phyloP scores from a whole-genome alignment of 2,888 invertebrate species.

The Hypomecis atomaria region DNA sequence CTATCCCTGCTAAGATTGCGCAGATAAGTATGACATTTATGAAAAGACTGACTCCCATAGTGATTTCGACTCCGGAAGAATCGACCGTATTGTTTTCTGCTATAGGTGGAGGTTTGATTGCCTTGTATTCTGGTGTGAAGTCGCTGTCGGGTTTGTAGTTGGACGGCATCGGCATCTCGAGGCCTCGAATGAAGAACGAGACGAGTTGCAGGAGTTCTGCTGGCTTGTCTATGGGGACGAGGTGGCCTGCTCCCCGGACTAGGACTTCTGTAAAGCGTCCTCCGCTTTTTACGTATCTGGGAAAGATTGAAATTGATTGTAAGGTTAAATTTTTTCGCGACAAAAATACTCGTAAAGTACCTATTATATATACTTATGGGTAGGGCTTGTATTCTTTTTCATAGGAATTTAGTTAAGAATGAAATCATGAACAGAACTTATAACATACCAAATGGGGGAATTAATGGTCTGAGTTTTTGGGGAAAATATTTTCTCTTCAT shows the following conservation, averaged over 20 bases:
- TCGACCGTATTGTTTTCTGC: neutral
- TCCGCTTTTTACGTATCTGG: conserved; percentile 83
- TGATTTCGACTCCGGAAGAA: conserved; percentile 42
- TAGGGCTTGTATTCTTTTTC: too few relatives aligned
- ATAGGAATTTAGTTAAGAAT: too few relatives aligned
- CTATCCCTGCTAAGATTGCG: conserved; percentile 49
- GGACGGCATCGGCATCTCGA: conserved; percentile 50
- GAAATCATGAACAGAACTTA: too few relatives aligned
- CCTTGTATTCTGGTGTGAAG: conserved; percentile 43
- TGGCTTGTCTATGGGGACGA: conserved; percentile 86
- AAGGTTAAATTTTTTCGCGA: neutral
- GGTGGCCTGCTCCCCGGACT: conserved; percentile 85
- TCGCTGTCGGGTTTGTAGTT: conserved; percentile 44
- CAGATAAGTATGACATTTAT: conserved; percentile 61
- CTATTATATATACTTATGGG: too few relatives aligned
- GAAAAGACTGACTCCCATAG: conserved; percentile 60
- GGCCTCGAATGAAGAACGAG: conserved; percentile 58
- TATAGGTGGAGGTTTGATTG: conserved; percentile 25
- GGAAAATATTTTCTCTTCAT: too few relatives aligned
- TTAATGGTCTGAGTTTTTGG: too few relatives aligned
- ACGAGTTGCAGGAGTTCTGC: conserved; percentile 65
- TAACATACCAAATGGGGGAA: too few relatives aligned
- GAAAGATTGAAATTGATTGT: neutral
- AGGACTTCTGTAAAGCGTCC: conserved; percentile 83
- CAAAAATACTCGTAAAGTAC: too few relatives aligned